phyloP scores from a whole-genome alignment of 2,797 vertebrate species.

The Chelmon rostratus region DNA sequence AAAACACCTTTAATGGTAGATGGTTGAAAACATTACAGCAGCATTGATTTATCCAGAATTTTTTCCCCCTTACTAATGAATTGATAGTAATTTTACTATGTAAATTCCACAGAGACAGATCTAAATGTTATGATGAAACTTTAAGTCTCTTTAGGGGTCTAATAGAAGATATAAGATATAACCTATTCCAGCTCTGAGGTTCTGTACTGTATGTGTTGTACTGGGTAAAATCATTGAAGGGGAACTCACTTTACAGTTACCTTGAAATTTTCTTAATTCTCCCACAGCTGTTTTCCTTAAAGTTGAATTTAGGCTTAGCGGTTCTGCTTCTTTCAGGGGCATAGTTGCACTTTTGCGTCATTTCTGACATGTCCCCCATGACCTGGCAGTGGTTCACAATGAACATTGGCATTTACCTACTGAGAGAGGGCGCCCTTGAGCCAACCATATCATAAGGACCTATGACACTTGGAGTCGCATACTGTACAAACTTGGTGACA shows the following conservation, averaged over 20 bases:
- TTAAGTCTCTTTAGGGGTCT: too few relatives aligned
- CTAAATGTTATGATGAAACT: too few relatives aligned
- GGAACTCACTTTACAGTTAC: too few relatives aligned
- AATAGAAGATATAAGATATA: too few relatives aligned
- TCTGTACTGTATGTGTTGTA: too few relatives aligned
- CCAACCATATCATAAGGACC: background rate
- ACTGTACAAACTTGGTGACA: background rate
- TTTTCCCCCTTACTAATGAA: background rate
- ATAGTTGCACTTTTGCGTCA: background rate
- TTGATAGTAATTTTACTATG: background rate
- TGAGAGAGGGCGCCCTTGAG: constrained; percentile 4
- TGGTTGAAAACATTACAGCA: background rate
- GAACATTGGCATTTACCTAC: background rate
- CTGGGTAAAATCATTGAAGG: too few relatives aligned
- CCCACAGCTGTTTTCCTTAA: background rate
- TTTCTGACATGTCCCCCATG: too few relatives aligned
- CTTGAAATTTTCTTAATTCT: background rate
- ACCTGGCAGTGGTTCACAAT: background rate
- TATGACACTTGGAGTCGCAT: background rate
- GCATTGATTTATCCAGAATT: constrained; percentile 17
- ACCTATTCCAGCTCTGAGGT: too few relatives aligned
- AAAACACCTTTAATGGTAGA: constrained; percentile 6
- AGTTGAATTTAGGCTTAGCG: too few relatives aligned
- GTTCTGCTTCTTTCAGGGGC: too few relatives aligned
- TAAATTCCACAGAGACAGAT: background rate